These are phyloP conservation scores for Melanerpes aurifrons DNA, from an alignment of 2,113 vertebrate species.

Conservation along the genomic window DNA sequence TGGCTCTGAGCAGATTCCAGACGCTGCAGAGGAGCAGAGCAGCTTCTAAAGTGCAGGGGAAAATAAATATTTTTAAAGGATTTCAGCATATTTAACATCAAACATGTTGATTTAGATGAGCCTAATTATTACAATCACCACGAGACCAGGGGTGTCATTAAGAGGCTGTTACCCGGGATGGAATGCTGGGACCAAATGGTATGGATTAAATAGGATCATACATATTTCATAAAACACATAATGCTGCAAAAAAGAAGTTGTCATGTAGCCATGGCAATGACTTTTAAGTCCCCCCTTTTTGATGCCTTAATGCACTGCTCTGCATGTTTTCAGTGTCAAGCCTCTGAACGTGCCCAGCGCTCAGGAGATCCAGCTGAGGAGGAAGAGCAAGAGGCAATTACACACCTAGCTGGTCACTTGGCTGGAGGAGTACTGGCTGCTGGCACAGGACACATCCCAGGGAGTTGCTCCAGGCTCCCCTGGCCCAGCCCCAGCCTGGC, in stretches of 20 bases:
- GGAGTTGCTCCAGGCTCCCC: background rate
- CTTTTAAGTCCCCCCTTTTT: slow-evolving; percentile 50
- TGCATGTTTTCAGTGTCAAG: background rate
- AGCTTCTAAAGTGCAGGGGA: slow-evolving; percentile 32
- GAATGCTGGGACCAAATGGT: slow-evolving; percentile 60
- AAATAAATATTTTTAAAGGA: slow-evolving; percentile 58
- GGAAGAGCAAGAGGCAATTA: background rate
- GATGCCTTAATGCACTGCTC: slow-evolving; percentile 38
- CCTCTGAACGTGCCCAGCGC: background rate
- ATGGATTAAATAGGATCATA: slow-evolving; percentile 45
- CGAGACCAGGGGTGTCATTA: slow-evolving; percentile 43
- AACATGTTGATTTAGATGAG: slow-evolving; percentile 49
- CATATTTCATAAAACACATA: slow-evolving; percentile 51
- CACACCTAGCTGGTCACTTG: background rate
- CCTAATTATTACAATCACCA: slow-evolving; percentile 44
- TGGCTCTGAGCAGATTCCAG: background rate
- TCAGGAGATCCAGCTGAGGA: background rate
- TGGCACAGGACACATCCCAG: rapidly evolving
- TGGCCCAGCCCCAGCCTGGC: background rate
- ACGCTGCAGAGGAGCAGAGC: slow-evolving; percentile 54
- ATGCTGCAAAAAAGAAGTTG: slow-evolving; percentile 45
- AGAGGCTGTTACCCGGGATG: slow-evolving; percentile 61
- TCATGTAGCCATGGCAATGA: slow-evolving; percentile 63
- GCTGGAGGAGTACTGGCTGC: rapidly evolving
- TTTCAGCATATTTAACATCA: slow-evolving; percentile 14